These are phyloP conservation scores for Drosophila sechellia DNA, from an alignment of 1,140 invertebrate genomes.

Conservation along the genomic window DNA sequence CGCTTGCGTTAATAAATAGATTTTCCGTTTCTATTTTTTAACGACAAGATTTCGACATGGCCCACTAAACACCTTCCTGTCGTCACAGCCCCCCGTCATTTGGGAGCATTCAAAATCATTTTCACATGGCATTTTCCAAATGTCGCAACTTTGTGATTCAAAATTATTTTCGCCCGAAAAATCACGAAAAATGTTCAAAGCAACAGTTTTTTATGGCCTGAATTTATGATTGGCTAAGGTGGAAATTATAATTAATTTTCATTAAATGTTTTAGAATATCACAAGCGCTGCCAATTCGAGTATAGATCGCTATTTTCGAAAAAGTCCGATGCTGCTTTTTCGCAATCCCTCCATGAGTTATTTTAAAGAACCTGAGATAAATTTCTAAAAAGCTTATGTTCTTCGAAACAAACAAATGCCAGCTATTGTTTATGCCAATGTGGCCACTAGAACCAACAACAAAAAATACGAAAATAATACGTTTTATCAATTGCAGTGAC, in stretches of 20 bases:
- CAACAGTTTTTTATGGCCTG: conserved; percentile 37
- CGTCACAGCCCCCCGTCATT: conserved; percentile 14
- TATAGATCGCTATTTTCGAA: neutral
- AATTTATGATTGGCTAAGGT: conserved; percentile 55
- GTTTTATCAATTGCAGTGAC: conserved; percentile 9
- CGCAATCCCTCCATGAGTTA: conserved; percentile 40
- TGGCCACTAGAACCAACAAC: conserved; percentile 44
- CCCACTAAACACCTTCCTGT: conserved; percentile 58
- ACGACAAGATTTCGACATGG: conserved; percentile 71
- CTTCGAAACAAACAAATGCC: conserved; percentile 33
- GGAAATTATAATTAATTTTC: conserved; percentile 46
- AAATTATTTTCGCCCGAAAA: conserved; percentile 11
- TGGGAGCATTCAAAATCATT: conserved; percentile 45
- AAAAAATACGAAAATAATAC: conserved; percentile 18
- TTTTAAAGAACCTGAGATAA: conserved; percentile 51
- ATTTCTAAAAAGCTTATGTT: conserved; percentile 26
- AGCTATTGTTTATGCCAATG: conserved; percentile 51
- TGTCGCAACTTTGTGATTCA: conserved; percentile 39
- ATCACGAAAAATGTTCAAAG: conserved; percentile 49
- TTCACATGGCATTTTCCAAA: conserved; percentile 39
- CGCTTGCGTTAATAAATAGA: conserved; percentile 52
- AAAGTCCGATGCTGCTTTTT: conserved; percentile 1
- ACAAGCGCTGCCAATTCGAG: conserved; percentile 2
- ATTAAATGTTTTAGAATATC: conserved; percentile 29
- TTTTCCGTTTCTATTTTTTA: conserved; percentile 58